Conservation (phyloP, 2,797 vertebrate genomes). For the Xyrichtys novacula region DNA sequence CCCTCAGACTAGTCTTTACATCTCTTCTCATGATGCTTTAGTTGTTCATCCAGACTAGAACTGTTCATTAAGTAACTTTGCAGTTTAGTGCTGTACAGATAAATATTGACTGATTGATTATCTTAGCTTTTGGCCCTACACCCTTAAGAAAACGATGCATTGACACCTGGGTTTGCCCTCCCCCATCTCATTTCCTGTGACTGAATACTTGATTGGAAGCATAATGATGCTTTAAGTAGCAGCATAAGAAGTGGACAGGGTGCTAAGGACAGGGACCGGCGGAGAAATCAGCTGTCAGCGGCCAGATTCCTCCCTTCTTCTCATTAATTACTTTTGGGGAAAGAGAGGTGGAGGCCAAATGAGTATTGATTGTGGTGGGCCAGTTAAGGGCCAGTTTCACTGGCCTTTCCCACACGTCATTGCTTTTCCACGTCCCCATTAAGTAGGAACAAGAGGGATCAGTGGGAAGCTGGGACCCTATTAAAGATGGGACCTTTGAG, state of each 20-base stretch:
- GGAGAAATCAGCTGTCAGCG: conserved; percentile 81
- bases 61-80: not conserved
- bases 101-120: not conserved
- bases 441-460: conserved; percentile 82
- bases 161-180: conserved; percentile 31
- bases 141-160: conserved; percentile 28
- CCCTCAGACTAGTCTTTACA: too few relatives aligned
- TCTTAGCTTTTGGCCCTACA: conserved; percentile 1
- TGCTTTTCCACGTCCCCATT: conserved; percentile 83
- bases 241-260: conserved; percentile 66
- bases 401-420: conserved; percentile 79
- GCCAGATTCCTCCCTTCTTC: conserved; percentile 79
- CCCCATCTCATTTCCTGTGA: conserved; percentile 57
- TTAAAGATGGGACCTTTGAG: conserved; percentile 75
- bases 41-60: too few relatives aligned
- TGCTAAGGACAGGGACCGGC: conserved; percentile 72
- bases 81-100: not conserved
- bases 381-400: conserved; percentile 68
- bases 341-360: conserved; percentile 79
- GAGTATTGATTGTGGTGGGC: conserved; percentile 84
- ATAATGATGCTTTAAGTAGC: conserved; percentile 81
- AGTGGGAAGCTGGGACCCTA: conserved; percentile 75
- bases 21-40: too few relatives aligned
- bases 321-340: conserved; percentile 84
- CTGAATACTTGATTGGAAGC: conserved; percentile 67